Evolutionary conservation across 2,888 invertebrate species (phyloP), one percentile per base, ranked within the genome.

Genomic region (Mantis religiosa): DNA sequence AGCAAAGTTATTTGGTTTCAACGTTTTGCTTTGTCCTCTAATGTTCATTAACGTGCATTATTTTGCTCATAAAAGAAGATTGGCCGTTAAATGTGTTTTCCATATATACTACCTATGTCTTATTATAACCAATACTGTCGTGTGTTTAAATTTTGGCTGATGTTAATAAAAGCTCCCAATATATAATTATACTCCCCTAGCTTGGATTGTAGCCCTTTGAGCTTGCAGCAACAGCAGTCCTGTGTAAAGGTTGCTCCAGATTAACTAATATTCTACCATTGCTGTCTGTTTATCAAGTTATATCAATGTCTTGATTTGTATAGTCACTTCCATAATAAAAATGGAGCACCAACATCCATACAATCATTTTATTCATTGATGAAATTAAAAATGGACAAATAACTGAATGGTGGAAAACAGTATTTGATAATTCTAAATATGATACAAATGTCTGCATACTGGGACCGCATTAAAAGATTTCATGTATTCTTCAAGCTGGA

Each of bases 121-220:
- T 54, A 85, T 54, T 34, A 34, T 41, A 84, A 85, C 85, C 30
- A 28, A 27, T 85, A 54, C 85, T 85, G 85, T 85, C 34, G 85
- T 85, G 85, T 85, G 41, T 85, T 85, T 85, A 41, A 85, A 85
- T 85, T 85, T 27, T 85, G 85, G 85, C 54, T 47, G 47, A 54
- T 85, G 47, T 85, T 85, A 15, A 85, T 47, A 54, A 34, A 85
- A 85, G 27, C 28, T 20, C 14, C 41, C 14, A 47, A 85, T 85
- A 47, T 85, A 54, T 41, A 41, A 41, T 41, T 41, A 41, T 41
- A 41, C 41, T 28, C 28, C 85, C 85, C 41, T 85, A 85, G 85
- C 85, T 85, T 85, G 85, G 54, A 47, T 27, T 85, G 47, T 85
- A 85, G 47, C 41, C 85, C 41, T 85, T 47, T 54, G 41, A 47